These are phyloP conservation scores for Saccostrea glomerata DNA, from an alignment of 1,140 invertebrate genomes.

Conservation along the genomic window DNA sequence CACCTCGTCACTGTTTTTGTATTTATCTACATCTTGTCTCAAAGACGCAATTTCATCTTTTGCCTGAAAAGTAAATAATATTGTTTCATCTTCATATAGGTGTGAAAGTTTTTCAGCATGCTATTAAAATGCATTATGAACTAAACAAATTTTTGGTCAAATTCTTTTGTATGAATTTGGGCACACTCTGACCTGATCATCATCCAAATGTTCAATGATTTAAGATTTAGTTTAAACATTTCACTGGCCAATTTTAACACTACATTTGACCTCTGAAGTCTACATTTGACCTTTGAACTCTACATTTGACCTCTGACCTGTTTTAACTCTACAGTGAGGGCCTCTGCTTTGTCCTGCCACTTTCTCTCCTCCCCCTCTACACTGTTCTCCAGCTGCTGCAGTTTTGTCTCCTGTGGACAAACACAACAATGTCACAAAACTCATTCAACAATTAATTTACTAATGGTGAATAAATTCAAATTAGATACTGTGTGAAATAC, in stretches of 20 bases:
- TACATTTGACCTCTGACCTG: slow-evolving; percentile 59
- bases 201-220: too few relatives aligned
- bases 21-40: slow-evolving; percentile 59
- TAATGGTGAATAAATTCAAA: too few relatives aligned
- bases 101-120: too few relatives aligned
- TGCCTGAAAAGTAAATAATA: slow-evolving; percentile 58
- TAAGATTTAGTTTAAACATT: too few relatives aligned
- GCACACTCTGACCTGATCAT: too few relatives aligned
- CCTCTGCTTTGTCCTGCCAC: slow-evolving; percentile 82
- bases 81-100: neutral
- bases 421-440: neutral
- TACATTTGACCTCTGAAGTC: slow-evolving; percentile 47
- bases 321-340: slow-evolving; percentile 65
- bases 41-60: slow-evolving; percentile 58
- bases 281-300: too few relatives aligned
- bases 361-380: slow-evolving; percentile 85
- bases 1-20: slow-evolving; percentile 66
- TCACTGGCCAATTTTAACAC: too few relatives aligned
- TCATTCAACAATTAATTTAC: too few relatives aligned
- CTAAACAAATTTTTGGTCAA: too few relatives aligned
- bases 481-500: too few relatives aligned
- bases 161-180: too few relatives aligned
- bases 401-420: slow-evolving; percentile 81
- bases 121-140: too few relatives aligned
- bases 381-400: slow-evolving; percentile 85